Evolutionary conservation across 2,113 vertebrate species (phyloP).

Genomic region (Geothlypis trichas): DNA sequence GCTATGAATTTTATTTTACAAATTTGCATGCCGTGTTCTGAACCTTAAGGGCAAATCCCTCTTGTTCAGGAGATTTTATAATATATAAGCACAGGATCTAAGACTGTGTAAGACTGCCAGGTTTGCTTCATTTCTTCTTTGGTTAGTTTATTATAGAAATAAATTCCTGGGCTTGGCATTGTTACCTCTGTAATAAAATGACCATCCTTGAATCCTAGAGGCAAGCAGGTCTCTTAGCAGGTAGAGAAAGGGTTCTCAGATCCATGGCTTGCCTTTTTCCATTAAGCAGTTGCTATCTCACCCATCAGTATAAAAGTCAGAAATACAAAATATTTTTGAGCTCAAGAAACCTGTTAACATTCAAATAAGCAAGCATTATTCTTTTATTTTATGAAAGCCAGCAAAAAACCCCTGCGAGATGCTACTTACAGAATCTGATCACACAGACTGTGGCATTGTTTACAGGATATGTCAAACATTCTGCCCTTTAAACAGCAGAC

Average conservation of each 20-base stretch:
- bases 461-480: not conserved
- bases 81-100: not conserved
- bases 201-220: not conserved
- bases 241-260: not conserved
- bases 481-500: not conserved
- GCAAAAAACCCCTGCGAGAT: not conserved
- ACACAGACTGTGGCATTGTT: not conserved
- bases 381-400: not conserved
- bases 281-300: not conserved
- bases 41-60: slow-evolving; percentile 24
- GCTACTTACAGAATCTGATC: not conserved
- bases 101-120: not conserved
- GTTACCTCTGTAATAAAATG: not conserved
- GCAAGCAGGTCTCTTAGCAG: not conserved
- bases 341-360: not conserved
- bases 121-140: not conserved
- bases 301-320: not conserved
- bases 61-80: not conserved
- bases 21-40: not conserved
- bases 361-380: not conserved
- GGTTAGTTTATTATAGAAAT: not conserved
- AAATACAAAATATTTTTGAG: not conserved
- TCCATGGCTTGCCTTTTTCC: not conserved
- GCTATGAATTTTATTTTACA: not conserved
- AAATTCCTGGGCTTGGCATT: not conserved